Conservation (phyloP, 2,888 invertebrate genomes). For the Eupithecia pulchellata region DNA sequence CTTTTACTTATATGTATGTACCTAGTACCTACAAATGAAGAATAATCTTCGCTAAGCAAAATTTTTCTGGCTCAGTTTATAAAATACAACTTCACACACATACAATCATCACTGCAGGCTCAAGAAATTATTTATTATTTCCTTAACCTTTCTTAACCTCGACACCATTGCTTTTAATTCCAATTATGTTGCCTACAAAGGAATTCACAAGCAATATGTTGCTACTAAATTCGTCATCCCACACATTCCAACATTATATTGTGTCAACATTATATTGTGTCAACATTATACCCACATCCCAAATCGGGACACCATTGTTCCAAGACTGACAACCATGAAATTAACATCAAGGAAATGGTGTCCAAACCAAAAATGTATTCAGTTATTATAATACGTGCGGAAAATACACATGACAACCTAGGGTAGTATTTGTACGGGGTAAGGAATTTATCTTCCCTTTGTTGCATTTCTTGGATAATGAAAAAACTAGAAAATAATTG, state of each 20-base stretch:
- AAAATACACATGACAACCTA: conserved; percentile 41
- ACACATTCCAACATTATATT: not conserved
- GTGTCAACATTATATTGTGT: conserved; percentile 18
- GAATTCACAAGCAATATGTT: not conserved
- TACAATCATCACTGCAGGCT: no score
- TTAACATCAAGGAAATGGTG: conserved; percentile 62
- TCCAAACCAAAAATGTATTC: conserved; percentile 51
- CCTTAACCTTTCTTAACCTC: no score
- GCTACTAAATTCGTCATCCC: conserved; percentile 9
- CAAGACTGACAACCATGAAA: conserved; percentile 67
- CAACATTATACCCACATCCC: conserved; percentile 24
- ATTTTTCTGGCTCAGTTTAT: no score
- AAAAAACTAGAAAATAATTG: not conserved
- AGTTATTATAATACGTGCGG: conserved; percentile 53
- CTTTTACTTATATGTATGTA: no score
- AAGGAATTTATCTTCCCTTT: conserved; percentile 6
- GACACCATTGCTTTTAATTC: not conserved
- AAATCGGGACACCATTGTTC: conserved; percentile 35
- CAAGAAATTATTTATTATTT: no score
- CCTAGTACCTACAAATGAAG: no score
- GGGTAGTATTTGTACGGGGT: conserved; percentile 37
- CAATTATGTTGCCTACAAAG: not conserved
- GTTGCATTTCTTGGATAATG: not conserved
- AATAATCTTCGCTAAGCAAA: no score
- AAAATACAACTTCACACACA: no score